Evolutionary conservation across 2,113 vertebrate species (phyloP), one percentile per base, ranked within the genome.

Genomic region (Riparia riparia): DNA sequence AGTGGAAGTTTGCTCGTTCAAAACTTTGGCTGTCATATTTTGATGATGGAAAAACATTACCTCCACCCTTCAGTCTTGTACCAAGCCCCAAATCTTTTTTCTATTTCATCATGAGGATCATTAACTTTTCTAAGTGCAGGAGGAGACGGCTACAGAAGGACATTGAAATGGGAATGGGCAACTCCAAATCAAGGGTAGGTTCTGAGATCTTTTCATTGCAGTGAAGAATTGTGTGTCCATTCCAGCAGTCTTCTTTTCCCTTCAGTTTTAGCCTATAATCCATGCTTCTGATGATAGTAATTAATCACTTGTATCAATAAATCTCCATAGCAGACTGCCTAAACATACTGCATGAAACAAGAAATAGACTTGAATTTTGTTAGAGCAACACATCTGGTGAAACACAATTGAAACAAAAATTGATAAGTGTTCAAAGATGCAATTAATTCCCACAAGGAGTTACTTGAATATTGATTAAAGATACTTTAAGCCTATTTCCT

Each of bases 11-110:
- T 42, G 99, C 99, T 32, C 98, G 99, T 45, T 99, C 99, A 25
- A 99, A 99, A 86, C 98, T 99, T 50, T 99, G 99, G 99, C 92
- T 99, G 42, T 99, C 98, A 0, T 99, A 99, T 92, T 99, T 99
- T 89, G 99, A 99, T 96, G 98, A 98, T 68, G 99, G 99, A 15
- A 99, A 99, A 93, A 99, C 99, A 3, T 97, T 99, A 58, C 99
- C 99, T 53, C 99, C 99, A 34, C 99, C 99, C 0, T 99, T 98
- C 98, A 99, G 98, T 96, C 97, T 99, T 54, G 98, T 99, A 61
- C 99, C 99, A 26, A 99, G 98, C 84, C 99, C 99, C 16, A 99
- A 99, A 94, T 99, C 98, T 4, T 98, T 99, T 95, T 97, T 99
- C 93, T 98, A 98, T 90, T 97, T 98, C 79, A 90, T 99, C 91